Conservation (phyloP, 2,797 vertebrate genomes). For the Poecilia velifera region DNA sequence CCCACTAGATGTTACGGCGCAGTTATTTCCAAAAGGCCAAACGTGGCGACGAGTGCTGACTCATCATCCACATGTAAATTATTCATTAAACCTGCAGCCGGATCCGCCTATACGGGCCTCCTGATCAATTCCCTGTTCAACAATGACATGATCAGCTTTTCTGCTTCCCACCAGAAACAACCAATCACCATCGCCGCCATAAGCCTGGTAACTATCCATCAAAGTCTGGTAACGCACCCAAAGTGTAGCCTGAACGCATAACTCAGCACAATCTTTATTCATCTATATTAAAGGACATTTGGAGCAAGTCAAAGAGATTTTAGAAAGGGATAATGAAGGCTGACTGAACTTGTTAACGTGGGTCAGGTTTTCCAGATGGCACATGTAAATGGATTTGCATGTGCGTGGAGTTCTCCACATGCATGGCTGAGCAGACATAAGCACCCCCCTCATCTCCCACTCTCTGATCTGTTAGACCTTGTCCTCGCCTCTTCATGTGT, state of each 20-base stretch:
- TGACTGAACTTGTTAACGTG: conserved; percentile 30
- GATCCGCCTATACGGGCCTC: conserved; percentile 36
- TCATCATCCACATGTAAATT: conserved; percentile 80
- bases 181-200: conserved; percentile 60
- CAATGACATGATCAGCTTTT: conserved; percentile 36
- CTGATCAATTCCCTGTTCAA: conserved; percentile 71
- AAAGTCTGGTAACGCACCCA: conserved; percentile 33
- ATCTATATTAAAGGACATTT: not conserved
- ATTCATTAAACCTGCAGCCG: conserved; percentile 72
- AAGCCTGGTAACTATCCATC: conserved; percentile 63
- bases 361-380: conserved; percentile 47
- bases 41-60: conserved; percentile 49
- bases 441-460: not conserved
- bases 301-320: not conserved
- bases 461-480: conserved; percentile 34
- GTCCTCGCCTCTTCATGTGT: conserved; percentile 44
- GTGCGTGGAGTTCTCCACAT: not conserved
- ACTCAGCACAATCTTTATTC: conserved; percentile 12
- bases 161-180: conserved; percentile 35
- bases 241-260: conserved; percentile 24
- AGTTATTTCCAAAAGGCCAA: conserved; percentile 39
- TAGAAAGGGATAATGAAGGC: conserved; percentile 9
- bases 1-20: conserved; percentile 41
- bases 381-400: conserved; percentile 47
- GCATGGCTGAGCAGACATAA: conserved; percentile 40